These are phyloP conservation scores for Bombus difficillimus DNA, from an alignment of 1,140 invertebrate genomes.

Conservation along the genomic window DNA sequence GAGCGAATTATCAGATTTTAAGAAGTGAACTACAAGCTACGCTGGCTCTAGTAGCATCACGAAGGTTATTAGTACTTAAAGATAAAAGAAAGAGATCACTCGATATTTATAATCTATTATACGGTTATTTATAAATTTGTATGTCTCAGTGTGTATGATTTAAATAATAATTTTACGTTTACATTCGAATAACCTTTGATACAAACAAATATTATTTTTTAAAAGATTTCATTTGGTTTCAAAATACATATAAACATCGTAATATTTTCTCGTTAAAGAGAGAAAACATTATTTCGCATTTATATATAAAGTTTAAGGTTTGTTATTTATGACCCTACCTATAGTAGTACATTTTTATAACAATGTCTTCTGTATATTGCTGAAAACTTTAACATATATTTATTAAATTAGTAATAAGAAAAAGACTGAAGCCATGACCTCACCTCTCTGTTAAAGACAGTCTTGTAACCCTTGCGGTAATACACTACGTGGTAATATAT, in stretches of 20 bases:
- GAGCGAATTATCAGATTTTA: constrained; percentile 80
- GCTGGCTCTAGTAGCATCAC: constrained; percentile 76
- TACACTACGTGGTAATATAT: not conserved
- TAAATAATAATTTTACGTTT: constrained; percentile 4
- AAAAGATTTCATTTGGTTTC: constrained; percentile 4
- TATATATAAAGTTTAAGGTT: not conserved
- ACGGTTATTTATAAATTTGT: constrained; percentile 71
- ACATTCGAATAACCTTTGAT: not conserved
- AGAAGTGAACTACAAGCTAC: constrained; percentile 77
- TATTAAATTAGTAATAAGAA: constrained; percentile 10
- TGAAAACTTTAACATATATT: constrained; percentile 13
- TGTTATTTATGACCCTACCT: not conserved
- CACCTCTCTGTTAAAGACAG: constrained; percentile 28
- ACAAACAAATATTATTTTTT: not conserved
- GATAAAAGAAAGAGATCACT: constrained; percentile 74
- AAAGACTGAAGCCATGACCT: constrained; percentile 3
- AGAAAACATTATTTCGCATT: constrained; percentile 17
- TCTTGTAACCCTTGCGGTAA: constrained; percentile 46
- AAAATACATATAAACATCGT: constrained; percentile 9
- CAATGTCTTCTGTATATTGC: not conserved
- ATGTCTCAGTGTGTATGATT: not conserved
- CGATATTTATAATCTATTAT: constrained; percentile 75
- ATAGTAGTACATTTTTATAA: constrained; percentile 1
- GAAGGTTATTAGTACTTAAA: constrained; percentile 77
- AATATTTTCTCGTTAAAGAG: constrained; percentile 29